A percentile compares a stretch with the other conserved stretches of the same genome.
These are phyloP conservation scores for Montipora cactus DNA, from an alignment of 64 coral and sea anemone species.

Conservation along the genomic window DNA sequence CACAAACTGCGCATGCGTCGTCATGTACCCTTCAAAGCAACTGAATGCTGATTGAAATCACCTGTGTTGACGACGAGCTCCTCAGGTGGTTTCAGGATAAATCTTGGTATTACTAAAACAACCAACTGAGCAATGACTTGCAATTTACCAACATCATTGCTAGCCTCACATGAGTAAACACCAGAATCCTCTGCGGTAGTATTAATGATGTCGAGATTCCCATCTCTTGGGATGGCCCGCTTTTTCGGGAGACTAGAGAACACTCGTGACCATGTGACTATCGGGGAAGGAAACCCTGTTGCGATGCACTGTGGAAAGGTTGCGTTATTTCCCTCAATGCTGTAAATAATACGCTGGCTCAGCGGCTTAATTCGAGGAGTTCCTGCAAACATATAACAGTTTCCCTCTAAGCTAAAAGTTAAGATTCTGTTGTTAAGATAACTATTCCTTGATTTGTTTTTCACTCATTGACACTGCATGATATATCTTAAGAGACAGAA, in stretches of 20 bases:
- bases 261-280: conserved; percentile 56
- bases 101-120: conserved; percentile 47
- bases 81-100: conserved; percentile 22
- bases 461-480: too few relatives aligned
- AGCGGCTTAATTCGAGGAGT: conserved; percentile 51
- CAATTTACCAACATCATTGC: conserved; percentile 44
- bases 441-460: too few relatives aligned
- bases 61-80: conserved; percentile 14
- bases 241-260: conserved; percentile 31
- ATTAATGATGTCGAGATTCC: conserved; percentile 32
- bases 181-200: conserved; percentile 45
- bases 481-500: too few relatives aligned
- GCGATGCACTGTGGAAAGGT: conserved; percentile 48
- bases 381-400: not conserved
- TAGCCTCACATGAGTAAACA: conserved; percentile 52
- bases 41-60: too few relatives aligned
- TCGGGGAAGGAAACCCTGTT: conserved; percentile 53
- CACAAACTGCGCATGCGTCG: too few relatives aligned
- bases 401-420: not conserved
- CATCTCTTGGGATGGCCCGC: not conserved
- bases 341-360: conserved; percentile 27
- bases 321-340: conserved; percentile 9
- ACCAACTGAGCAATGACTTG: conserved; percentile 54
- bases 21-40: too few relatives aligned
- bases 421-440: too few relatives aligned